Percentiles rank a stretch among this genome's conserved stretches.
Conservation (phyloP, 1,140 invertebrate genomes). For the Colletes gigas region DNA sequence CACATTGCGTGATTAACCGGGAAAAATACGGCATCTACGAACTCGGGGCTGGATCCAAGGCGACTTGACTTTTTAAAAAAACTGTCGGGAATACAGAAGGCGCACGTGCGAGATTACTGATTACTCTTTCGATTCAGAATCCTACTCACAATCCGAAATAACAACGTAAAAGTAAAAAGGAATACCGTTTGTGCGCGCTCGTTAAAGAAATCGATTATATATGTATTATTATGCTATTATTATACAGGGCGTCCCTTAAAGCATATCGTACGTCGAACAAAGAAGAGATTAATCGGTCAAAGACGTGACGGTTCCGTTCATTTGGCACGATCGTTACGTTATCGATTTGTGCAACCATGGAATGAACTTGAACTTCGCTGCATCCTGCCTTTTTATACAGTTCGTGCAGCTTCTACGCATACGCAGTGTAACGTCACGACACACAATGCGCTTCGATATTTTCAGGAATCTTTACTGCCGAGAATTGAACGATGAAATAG, state of each 20-base stretch:
- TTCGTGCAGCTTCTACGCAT: neutral
- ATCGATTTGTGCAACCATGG: neutral
- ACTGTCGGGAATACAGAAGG: constrained; percentile 78
- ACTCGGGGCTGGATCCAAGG: constrained; percentile 75
- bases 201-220: constrained; percentile 28
- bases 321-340: neutral
- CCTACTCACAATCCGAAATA: constrained; percentile 59
- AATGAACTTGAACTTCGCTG: neutral
- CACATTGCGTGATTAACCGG: constrained; percentile 67
- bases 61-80: constrained; percentile 77
- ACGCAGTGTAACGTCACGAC: too few relatives aligned
- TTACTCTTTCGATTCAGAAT: constrained; percentile 50
- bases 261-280: constrained; percentile 15
- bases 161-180: constrained; percentile 48
- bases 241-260: constrained; percentile 15
- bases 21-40: constrained; percentile 70
- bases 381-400: neutral
- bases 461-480: too few relatives aligned
- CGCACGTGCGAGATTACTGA: constrained; percentile 75
- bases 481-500: too few relatives aligned
- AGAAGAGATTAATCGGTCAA: neutral
- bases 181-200: constrained; percentile 49
- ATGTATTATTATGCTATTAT: constrained; percentile 12
- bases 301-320: neutral
- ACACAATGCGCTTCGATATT: too few relatives aligned